These are phyloP conservation scores for Caenorhabditis inopinata DNA, from an alignment of 1,140 invertebrate genomes.

Conservation along the genomic window DNA sequence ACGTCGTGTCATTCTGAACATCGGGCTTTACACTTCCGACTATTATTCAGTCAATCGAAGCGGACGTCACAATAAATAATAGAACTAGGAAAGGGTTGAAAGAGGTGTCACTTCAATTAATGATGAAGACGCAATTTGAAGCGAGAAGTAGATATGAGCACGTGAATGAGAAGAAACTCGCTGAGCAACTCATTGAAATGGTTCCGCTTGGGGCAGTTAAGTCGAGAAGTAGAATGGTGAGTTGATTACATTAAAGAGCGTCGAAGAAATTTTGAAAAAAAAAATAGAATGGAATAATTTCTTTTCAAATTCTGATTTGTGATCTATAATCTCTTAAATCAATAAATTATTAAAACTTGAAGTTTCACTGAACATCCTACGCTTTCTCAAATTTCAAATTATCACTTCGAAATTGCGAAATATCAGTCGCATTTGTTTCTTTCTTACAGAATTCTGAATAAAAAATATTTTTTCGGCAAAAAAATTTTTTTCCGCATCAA, in stretches of 20 bases:
- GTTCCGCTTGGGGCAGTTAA: conserved; percentile 52
- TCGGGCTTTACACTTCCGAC: too few species aligned
- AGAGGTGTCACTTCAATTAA: conserved; percentile 55
- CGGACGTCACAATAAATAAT: conserved; percentile 49
- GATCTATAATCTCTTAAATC: too few species aligned
- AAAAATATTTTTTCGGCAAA: too few species aligned
- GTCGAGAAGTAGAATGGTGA: conserved; percentile 55
- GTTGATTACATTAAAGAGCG: not conserved
- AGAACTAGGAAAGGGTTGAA: conserved; percentile 58
- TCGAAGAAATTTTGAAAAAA: not conserved
- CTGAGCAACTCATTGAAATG: conserved; percentile 55
- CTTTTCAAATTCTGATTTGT: too few species aligned
- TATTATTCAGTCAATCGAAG: conserved; percentile 47
- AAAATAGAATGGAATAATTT: too few species aligned
- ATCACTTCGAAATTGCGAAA: too few species aligned
- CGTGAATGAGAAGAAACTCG: conserved; percentile 59
- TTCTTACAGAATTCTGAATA: too few species aligned
- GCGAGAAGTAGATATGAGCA: conserved; percentile 62
- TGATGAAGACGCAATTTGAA: conserved; percentile 61
- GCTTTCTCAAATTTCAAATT: too few species aligned
- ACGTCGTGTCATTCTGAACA: not conserved
- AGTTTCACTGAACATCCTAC: too few species aligned
- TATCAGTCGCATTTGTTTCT: too few species aligned
- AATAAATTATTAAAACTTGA: too few species aligned
- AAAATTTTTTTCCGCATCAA: too few species aligned